These are phyloP conservation scores for Antechinus stuartii DNA, from an alignment of 2,113 vertebrate genomes.

Conservation along the genomic window DNA sequence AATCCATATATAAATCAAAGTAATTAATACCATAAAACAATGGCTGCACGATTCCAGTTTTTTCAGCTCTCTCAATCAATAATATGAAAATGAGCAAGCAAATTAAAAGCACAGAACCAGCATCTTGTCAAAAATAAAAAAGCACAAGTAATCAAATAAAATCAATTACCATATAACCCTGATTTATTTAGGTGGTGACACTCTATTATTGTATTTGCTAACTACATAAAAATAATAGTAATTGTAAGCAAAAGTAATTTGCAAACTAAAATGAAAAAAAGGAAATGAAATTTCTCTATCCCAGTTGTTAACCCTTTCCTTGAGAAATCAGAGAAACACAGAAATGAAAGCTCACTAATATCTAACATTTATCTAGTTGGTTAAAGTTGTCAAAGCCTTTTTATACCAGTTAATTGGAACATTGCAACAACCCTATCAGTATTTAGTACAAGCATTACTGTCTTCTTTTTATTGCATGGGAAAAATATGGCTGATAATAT, in stretches of 20 bases:
- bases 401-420: background rate
- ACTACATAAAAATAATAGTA: constrained; percentile 57
- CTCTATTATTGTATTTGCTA: constrained; percentile 63
- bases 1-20: constrained; percentile 68
- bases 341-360: background rate
- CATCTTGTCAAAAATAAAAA: constrained; percentile 57
- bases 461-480: background rate
- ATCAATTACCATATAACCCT: constrained; percentile 63
- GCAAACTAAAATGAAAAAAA: constrained; percentile 22
- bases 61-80: constrained; percentile 67
- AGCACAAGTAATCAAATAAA: constrained; percentile 67
- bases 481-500: background rate
- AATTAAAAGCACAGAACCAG: constrained; percentile 65
- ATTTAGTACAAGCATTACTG: background rate
- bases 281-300: background rate
- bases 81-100: constrained; percentile 75
- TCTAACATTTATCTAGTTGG: background rate
- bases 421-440: background rate
- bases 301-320: background rate
- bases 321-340: background rate
- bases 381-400: background rate
- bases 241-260: constrained; percentile 36
- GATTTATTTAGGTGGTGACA: constrained; percentile 66
- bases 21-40: constrained; percentile 69
- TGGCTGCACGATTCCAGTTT: constrained; percentile 52